phyloP scores from a whole-genome alignment of 2,113 vertebrate species.

The Ameiurus melas region DNA sequence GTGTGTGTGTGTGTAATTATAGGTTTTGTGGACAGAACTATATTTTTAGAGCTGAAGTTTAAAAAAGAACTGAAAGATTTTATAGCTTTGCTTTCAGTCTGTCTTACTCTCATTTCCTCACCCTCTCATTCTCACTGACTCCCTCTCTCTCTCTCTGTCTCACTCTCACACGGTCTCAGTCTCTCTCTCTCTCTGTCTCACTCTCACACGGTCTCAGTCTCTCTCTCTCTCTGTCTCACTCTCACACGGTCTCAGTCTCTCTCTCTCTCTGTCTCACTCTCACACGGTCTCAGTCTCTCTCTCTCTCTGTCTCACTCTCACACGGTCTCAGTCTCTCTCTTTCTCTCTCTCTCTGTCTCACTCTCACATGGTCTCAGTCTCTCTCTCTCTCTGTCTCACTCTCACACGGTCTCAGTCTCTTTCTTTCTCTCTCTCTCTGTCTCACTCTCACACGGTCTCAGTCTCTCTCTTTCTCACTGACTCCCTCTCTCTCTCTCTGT shows the following conservation, averaged over 20 bases:
- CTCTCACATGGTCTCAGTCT: not conserved
- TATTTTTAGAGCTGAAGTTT: slow-evolving; percentile 26
- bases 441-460: no score
- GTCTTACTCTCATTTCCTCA: not conserved
- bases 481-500: no score
- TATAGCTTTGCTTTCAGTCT: not conserved
- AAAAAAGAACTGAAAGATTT: slow-evolving; percentile 4
- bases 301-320: no score
- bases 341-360: not conserved
- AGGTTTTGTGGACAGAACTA: not conserved
- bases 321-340: not conserved
- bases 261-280: not conserved
- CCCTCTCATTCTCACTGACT: not conserved
- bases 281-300: not conserved
- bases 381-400: not conserved
- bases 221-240: no score
- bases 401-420: no score
- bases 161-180: not conserved
- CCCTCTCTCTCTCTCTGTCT: not conserved
- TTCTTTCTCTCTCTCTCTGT: no score
- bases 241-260: not conserved
- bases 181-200: not conserved
- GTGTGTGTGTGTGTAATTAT: slow-evolving; percentile 22
- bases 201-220: not conserved
- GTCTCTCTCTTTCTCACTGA: no score